Conservation (phyloP, 2,113 vertebrate genomes). For the Bettongia penicillata region DNA sequence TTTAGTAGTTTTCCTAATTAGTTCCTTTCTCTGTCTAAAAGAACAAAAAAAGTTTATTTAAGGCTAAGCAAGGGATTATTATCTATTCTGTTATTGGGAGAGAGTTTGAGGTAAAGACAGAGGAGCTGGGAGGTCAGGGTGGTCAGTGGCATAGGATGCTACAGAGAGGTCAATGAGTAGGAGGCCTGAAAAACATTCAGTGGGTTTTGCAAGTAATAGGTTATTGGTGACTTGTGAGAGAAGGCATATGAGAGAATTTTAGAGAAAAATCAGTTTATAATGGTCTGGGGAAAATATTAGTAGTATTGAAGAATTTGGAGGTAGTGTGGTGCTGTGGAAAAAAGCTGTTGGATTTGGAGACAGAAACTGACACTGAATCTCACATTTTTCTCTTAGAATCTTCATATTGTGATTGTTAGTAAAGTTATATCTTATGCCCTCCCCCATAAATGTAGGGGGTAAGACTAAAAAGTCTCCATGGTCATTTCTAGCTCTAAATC, state of each 20-base stretch:
- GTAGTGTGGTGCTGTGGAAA: not conserved
- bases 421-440: not conserved
- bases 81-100: not conserved
- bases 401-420: not conserved
- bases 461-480: not conserved
- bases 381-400: not conserved
- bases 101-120: not conserved
- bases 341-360: not conserved
- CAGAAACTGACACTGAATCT: not conserved
- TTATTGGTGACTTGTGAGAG: not conserved
- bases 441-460: not conserved
- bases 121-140: not conserved
- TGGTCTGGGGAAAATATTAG: not conserved
- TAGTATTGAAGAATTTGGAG: not conserved
- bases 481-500: not conserved
- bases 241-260: not conserved
- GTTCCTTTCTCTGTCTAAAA: not conserved
- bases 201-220: not conserved
- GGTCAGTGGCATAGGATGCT: not conserved
- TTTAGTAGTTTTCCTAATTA: not conserved
- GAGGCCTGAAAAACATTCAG: not conserved
- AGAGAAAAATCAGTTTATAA: not conserved
- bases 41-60: not conserved
- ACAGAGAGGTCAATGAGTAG: not conserved
- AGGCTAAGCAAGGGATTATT: not conserved